Base-by-base conservation (phyloP, 2,888 invertebrate genomes). In the Drosophila antonietae region DNA sequence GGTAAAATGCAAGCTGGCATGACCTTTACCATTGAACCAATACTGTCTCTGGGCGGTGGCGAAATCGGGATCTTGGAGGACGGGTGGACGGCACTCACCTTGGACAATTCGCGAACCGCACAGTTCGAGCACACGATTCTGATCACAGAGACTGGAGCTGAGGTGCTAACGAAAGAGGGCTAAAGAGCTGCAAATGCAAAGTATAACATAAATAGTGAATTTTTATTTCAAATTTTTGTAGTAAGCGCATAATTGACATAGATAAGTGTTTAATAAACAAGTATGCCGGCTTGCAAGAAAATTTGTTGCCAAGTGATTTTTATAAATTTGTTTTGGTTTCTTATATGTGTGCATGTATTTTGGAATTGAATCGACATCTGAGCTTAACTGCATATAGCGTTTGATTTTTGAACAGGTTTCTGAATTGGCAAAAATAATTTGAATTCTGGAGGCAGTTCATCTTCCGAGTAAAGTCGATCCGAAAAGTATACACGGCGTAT, bases 11-110 rank as follows among this genome's bases (percentile, higher is more conserved):
- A 94, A 80, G 93, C 96, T 4, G 98, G 98, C n/a, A 98, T 98
- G 97, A 97, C 97, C 0, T 98, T 99, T 90, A 99, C 98, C 0
- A 97, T 99, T 85, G 98, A 99, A 90, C 99, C 99, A 12, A 95
- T 96, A 10, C 90, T 99, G 18, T 95, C 96, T 2, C 96, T 97
- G 80, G 98, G 98, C 1, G 93, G 93, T 1, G 94, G 94, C 47
- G 93, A 95, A 63, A 94, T 97, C 2, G 94, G 95, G 31, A 94
- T 97, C 69, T 94, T 97, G 18, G 95, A 96, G 59, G 99, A 99
- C 91, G 96, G 96, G 0, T 99, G 99, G 99, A 98, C 99, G 0
- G 96, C 97, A 0, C 94, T 97, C 0, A 98, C 97, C 0, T 92
- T 94, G 28, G 98, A 99, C 90, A 94, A 95, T 73, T 95, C 97